A percentile compares a stretch with the other conserved stretches of the same genome.
Conservation (phyloP, 2,888 invertebrate genomes). For the Cryptocheilus praepositus region DNA sequence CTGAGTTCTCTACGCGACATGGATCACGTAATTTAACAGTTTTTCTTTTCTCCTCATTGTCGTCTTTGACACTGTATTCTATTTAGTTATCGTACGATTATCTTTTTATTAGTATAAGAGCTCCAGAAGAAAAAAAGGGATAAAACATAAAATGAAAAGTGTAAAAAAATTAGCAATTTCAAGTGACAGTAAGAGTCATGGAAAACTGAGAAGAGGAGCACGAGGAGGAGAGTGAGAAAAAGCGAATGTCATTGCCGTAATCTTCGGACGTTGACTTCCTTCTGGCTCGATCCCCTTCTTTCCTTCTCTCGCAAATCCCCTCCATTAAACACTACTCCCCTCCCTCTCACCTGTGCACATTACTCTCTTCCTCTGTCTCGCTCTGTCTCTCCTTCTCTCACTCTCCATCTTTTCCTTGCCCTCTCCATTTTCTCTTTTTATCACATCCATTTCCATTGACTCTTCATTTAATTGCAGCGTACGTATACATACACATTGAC, state of each 20-base stretch:
- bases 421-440: constrained; percentile 5
- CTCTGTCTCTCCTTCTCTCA: constrained; percentile 18
- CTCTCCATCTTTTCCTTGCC: constrained; percentile 18
- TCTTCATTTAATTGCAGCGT: no score
- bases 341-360: constrained; percentile 38
- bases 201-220: constrained; percentile 56
- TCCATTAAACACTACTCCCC: constrained; percentile 33
- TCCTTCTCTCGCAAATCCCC: constrained; percentile 45
- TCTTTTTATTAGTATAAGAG: no score
- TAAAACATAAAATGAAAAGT: constrained; percentile 2
- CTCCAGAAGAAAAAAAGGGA: no score
- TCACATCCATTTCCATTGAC: constrained; percentile 20
- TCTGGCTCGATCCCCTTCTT: constrained; percentile 56
- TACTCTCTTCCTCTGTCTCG: constrained; percentile 28
- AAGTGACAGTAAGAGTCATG: constrained; percentile 39
- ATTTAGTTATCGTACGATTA: no score
- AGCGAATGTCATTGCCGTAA: constrained; percentile 75
- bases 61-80: no score
- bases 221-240: constrained; percentile 70
- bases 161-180: constrained; percentile 23
- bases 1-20: no score
- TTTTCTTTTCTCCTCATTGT: no score
- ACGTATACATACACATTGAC: no score
- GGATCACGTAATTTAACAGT: no score
- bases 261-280: constrained; percentile 75